These are phyloP conservation scores for Eupithecia dodoneata DNA, from an alignment of 2,888 invertebrate species.

Conservation along the genomic window DNA sequence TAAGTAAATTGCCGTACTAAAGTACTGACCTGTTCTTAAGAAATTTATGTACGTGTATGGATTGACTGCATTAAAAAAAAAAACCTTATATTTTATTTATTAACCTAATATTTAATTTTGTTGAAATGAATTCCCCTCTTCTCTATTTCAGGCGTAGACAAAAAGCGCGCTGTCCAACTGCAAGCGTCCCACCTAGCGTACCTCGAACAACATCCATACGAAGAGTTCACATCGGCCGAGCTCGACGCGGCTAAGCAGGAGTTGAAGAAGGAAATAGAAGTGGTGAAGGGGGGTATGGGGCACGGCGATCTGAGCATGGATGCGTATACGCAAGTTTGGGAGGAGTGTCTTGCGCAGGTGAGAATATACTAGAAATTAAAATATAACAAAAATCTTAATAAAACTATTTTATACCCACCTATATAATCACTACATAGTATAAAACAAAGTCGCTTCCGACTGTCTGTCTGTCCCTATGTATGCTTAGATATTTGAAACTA, in stretches of 20 bases:
- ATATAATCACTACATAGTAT: no score
- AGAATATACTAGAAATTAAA: constrained; percentile 15
- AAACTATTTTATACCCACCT: no score
- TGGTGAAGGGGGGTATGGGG: constrained; percentile 96
- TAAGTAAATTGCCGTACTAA: no score
- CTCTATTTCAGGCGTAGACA: constrained; percentile 65
- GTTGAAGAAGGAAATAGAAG: constrained; percentile 92
- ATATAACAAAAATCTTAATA: no score
- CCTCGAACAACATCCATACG: constrained; percentile 94
- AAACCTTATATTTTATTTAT: no score
- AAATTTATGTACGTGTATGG: no score
- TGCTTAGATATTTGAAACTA: no score
- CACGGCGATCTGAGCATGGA: constrained; percentile 97
- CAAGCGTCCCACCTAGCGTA: constrained; percentile 91
- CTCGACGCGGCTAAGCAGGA: constrained; percentile 86
- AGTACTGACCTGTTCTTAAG: no score
- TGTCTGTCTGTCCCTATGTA: no score
- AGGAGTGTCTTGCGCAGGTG: constrained; percentile 96
- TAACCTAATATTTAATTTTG: neutral
- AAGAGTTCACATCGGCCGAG: constrained; percentile 88
- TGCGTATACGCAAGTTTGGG: constrained; percentile 98
- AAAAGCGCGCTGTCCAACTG: constrained; percentile 83
- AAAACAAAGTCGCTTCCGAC: no score
- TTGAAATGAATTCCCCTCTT: neutral
- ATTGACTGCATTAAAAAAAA: no score